phyloP scores from a whole-genome alignment of 2,113 vertebrate species.

The Bucco capensis region DNA sequence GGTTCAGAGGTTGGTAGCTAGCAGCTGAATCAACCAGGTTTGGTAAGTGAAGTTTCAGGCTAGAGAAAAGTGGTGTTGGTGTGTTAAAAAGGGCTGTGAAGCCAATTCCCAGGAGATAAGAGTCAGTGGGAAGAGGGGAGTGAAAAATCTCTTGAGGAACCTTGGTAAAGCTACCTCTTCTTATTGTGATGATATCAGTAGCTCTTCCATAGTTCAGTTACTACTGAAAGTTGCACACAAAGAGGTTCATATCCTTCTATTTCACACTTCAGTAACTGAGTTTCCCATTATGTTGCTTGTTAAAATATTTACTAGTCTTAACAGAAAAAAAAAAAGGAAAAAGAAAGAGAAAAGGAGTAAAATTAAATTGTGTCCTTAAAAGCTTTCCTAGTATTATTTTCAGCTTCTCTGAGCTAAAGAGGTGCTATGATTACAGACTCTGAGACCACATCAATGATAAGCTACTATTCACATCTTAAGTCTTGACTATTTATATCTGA shows the following conservation, averaged over 20 bases:
- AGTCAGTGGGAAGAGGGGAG: neutral
- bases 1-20: neutral
- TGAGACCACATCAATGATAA: neutral
- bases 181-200: neutral
- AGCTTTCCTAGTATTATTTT: neutral
- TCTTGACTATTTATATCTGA: neutral
- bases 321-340: neutral
- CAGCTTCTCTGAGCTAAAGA: neutral
- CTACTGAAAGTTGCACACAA: neutral
- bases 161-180: neutral
- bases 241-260: neutral
- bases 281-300: neutral
- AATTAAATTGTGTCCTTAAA: neutral
- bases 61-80: neutral
- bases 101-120: neutral
- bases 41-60: neutral
- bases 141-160: neutral
- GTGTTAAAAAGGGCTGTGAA: neutral
- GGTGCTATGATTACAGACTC: neutral
- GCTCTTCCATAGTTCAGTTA: neutral
- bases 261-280: neutral
- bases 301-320: conserved; percentile 24
- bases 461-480: neutral
- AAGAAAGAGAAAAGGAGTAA: neutral
- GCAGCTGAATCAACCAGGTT: neutral